phyloP scores from a whole-genome alignment of 2,888 invertebrate genomes.

The Merodon equestris region DNA sequence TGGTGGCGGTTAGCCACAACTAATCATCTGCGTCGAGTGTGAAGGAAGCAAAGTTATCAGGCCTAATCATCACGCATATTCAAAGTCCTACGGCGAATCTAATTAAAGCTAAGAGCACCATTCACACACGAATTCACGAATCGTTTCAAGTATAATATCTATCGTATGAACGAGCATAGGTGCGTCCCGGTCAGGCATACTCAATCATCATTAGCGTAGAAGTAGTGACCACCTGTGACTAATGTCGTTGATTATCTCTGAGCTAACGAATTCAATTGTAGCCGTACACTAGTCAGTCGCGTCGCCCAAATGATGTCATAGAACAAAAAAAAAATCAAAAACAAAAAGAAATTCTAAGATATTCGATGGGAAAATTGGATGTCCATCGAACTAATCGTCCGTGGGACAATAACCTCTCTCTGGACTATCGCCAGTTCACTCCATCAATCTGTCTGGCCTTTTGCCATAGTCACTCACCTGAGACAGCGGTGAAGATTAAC shows the following conservation, averaged over 20 bases:
- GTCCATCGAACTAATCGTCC: too few relatives aligned
- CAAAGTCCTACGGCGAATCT: constrained; percentile 41
- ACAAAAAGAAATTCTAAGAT: too few relatives aligned
- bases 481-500: constrained; percentile 38
- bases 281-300: not conserved
- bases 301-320: constrained; percentile 43
- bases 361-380: too few relatives aligned
- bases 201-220: constrained; percentile 27
- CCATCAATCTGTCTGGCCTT: too few relatives aligned
- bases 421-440: constrained; percentile 8
- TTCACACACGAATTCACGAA: too few relatives aligned
- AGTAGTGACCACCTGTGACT: constrained; percentile 33
- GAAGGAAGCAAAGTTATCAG: too few relatives aligned
- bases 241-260: constrained; percentile 28
- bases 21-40: too few relatives aligned
- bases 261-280: constrained; percentile 25
- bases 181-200: constrained; percentile 9
- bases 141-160: too few relatives aligned
- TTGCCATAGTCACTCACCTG: constrained; percentile 64
- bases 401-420: constrained; percentile 35
- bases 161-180: constrained; percentile 16
- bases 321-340: not conserved
- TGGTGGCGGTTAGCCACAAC: too few relatives aligned
- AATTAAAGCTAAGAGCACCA: constrained; percentile 31
- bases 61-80: constrained; percentile 24